Base-by-base conservation (phyloP, 2,797 vertebrate genomes). In the Acestrorhynchus altus region DNA sequence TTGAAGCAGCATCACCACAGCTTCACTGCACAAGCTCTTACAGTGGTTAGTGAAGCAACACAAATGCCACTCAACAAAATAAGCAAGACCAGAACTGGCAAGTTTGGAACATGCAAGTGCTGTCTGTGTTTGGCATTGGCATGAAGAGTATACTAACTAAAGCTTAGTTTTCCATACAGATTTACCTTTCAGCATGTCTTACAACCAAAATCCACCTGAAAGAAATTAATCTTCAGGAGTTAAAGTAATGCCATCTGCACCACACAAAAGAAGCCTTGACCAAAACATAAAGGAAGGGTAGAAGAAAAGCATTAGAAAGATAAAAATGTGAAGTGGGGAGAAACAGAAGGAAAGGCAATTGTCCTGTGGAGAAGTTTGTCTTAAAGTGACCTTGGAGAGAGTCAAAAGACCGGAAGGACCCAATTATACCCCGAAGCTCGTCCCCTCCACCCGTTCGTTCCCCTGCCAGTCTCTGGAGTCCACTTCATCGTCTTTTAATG, bases 321-420 rank as follows among this genome's bases (percentile, higher is more conserved):
- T 67, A 12, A 59, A 54, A 35, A 40, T n/a, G 35, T n/a, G 46
- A 60, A 52, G 39, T 46, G 1, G 44, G 52, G 12, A 71, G 22
- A 69, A 12, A 20, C 16, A 67, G 35, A 67, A 56, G 70, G 22
- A 42, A 49, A 69, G 47, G 46, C 46, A 76, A 81, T 82, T 84
- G 88, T 86, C 69, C 83, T 85, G 86, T 80, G 80, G 76, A 66
- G 26, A 82, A 84, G 76, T 91, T 89, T 84, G 86, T 86, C 83
- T 91, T 82, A 5, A 56, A 31, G 85, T 91, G 91, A 93, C 92
- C 90, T 92, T 92, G 91, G 89, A 78, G 79, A 57, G 87, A 88
- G 86, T 87, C 83, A 75, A 74, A 87, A 87, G 90, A 90, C 87
- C 83, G 84, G 88, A 93, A 92, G 88, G 84, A 87, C 83, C 90